Evolutionary conservation across 2,888 invertebrate species (phyloP), one percentile per base, ranked within the genome.

Genomic region (Auanema freiburgensis): DNA sequence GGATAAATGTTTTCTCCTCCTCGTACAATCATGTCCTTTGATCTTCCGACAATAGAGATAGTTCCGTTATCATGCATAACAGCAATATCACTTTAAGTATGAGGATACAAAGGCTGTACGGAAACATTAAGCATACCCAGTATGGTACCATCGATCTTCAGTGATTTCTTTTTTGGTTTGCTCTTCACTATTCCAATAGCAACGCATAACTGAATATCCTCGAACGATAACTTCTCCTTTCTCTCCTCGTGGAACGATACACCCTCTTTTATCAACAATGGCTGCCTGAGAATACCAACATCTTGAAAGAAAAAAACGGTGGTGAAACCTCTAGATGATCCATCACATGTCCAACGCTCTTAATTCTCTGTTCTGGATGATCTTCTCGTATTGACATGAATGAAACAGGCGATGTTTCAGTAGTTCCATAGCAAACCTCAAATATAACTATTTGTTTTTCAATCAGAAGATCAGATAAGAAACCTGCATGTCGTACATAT

Each of bases 181-280:
- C 65, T 88, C 88, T 1, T 89, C 88, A 67, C 92, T 91, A 14
- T 88, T 87, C 90, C 90, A 93, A 85, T 94, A 94, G 25, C 89
- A 70, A 23, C 73, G 49, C 91, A 93, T 92, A n/a, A 86, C 89
- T 65, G 84, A 85, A 84, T 91, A 92, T 0, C 92, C 91, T 12
- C 81, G 66, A 12, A 79, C 76, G 56, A 81, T 70, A 18, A 81
- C 74, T 60, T 81, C 81, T 62, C 81, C 81, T 40, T 75, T 72
- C 54, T 77, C 72, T 11, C 81, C 81, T 6, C 79, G 74, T 12
- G 76, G 69, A 11, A 79, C 76, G 42, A 78, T 72, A 41, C 67
- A 65, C 8, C 76, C 76, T 23, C 77, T 68, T 43, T 76, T 71
- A 59, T 81, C 79, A 50, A 82, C 71, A 53, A 82, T 71, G 0